Conservation (phyloP, 1,140 invertebrate species). For the Paracyclopina nana region DNA sequence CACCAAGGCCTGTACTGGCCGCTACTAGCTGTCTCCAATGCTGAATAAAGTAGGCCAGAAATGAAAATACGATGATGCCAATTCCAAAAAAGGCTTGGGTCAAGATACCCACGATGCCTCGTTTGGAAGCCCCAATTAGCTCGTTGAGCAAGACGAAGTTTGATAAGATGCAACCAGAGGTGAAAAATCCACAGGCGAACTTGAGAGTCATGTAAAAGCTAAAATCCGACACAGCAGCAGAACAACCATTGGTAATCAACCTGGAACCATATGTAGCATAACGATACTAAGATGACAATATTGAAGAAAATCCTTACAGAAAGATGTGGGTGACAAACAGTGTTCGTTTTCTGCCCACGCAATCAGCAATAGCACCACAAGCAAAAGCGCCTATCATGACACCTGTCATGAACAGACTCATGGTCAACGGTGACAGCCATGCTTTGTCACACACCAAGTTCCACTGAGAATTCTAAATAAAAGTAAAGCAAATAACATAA, state of each 20-base stretch:
- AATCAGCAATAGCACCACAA: neutral
- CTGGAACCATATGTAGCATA: no score
- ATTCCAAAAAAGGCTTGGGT: no score
- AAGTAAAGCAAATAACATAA: no score
- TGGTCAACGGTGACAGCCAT: neutral
- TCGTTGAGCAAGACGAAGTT: neutral
- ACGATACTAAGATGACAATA: no score
- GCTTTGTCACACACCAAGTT: no score
- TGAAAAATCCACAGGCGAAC: neutral
- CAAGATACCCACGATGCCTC: neutral
- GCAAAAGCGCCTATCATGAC: neutral
- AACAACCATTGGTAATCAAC: no score
- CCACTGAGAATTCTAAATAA: no score
- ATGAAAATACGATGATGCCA: constrained; percentile 2
- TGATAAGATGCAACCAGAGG: neutral
- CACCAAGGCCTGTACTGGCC: neutral
- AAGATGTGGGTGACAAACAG: neutral
- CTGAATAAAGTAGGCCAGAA: neutral
- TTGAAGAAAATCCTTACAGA: no score
- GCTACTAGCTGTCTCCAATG: neutral
- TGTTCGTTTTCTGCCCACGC: neutral
- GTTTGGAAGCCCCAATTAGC: neutral
- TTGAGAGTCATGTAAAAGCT: no score
- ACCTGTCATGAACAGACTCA: neutral
- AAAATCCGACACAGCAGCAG: no score